A percentile compares a stretch with the other conserved stretches of the same genome.
Evolutionary conservation across 2,797 vertebrate genomes (phyloP).

Genomic region (Esox masquinongy): DNA sequence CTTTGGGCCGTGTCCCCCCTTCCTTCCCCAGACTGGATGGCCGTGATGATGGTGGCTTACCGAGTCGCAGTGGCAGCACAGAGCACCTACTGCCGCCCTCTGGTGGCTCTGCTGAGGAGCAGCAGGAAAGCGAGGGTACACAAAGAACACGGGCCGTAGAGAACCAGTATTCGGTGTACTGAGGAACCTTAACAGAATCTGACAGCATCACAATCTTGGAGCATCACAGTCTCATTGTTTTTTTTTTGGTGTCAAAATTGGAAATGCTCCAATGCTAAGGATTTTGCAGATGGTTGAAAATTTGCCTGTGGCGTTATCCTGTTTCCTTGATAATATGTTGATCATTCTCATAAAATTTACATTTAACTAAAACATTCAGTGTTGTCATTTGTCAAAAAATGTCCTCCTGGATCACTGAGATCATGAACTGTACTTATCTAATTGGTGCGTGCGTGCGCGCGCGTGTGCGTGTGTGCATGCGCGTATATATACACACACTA

Average conservation of each 20-base stretch:
- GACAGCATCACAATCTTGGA: background rate
- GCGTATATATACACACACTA: too few species aligned
- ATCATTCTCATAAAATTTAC: too few species aligned
- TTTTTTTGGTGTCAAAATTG: background rate
- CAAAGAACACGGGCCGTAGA: slow-evolving; percentile 80
- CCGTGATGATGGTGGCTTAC: slow-evolving; percentile 42
- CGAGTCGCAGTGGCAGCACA: slow-evolving; percentile 77
- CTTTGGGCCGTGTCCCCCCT: slow-evolving; percentile 54
- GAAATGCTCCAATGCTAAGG: background rate
- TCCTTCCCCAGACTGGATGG: slow-evolving; percentile 53
- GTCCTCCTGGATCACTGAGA: too few species aligned
- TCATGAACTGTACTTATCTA: too few species aligned
- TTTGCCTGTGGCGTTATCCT: too few species aligned
- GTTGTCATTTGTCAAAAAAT: too few species aligned
- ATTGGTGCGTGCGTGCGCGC: too few species aligned
- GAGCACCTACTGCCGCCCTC: slow-evolving; percentile 77
- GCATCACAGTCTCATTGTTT: background rate
- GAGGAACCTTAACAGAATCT: slow-evolving; percentile 33
- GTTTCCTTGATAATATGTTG: background rate
- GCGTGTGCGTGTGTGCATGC: too few species aligned
- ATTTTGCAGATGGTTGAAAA: background rate
- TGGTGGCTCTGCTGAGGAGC: slow-evolving; percentile 65
- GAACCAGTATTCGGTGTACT: slow-evolving; percentile 89
- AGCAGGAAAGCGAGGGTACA: slow-evolving; percentile 74
- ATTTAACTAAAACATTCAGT: too few species aligned